Base-by-base conservation (phyloP, 2,797 vertebrate species). In the Nyctalus aviator region DNA sequence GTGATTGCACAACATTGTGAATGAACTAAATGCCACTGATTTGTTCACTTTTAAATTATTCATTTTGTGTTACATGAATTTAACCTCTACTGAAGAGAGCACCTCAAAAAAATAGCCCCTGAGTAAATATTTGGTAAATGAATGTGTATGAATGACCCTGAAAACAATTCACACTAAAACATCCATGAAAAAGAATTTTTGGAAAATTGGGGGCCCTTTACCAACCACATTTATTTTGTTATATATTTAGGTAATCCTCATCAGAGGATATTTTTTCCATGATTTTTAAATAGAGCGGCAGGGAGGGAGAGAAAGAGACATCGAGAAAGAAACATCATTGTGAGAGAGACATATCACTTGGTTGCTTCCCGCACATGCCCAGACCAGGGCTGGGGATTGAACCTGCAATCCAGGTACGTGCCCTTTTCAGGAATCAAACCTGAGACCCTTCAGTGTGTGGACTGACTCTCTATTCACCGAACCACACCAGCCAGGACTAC, bases 161-260 rank as follows among this genome's bases (percentile, higher is more conserved):
- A 35, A 81, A 72, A 75, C 21, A 95, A 41, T 20, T n/a, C 15
- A 37, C 41, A 41, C n/a, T 89, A 41, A 79, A 64, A 93, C 75
- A 35, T 48, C 59, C 75, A 41, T 11, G 53, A 14, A 95, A 77
- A 91, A 87, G 50, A 84, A 50, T 69, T 88, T 55, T 73, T 84
- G 30, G 35, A 92, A 15, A 23, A 17, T 59, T 48, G 0, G 41
- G 78, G 35, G 21, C 88, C 57, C 76, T 92, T 88, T 62, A 23
- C 12, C 6, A 30, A 30, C 14, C 15, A n/a, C 2, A 41, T 85
- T 66, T 91, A 73, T 59, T 59, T 44, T 44, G 44, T 44, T 44
- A 44, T 15, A 62, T 62, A 62, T 62, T 62, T 62, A 62, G 27
- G 14, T 62, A 62, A 62, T 62, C 59, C 27, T 62, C 59, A 62